These are phyloP conservation scores for Nemotelus pantherinus DNA, from an alignment of 2,888 invertebrate genomes.

Conservation along the genomic window DNA sequence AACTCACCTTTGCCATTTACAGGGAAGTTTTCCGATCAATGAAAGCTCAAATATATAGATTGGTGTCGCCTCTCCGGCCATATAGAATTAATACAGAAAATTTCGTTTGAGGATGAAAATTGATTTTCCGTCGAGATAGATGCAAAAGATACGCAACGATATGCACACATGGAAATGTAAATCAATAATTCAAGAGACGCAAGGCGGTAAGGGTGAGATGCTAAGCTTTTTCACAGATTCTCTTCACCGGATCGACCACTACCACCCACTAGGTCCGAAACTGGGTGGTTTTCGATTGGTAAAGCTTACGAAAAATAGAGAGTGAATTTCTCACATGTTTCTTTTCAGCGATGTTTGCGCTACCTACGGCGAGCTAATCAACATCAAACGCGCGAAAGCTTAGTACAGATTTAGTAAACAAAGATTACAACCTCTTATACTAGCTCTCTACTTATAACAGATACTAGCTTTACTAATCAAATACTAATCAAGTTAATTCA, in stretches of 20 bases:
- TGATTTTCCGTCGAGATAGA: conserved; percentile 35
- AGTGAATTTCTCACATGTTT: too few relatives aligned
- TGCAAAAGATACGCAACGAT: neutral
- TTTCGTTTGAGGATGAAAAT: conserved; percentile 12
- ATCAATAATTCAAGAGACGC: conserved; percentile 36
- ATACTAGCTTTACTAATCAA: too few relatives aligned
- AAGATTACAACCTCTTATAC: too few relatives aligned
- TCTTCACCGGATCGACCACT: neutral
- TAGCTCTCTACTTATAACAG: too few relatives aligned
- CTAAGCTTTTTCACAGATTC: conserved; percentile 5
- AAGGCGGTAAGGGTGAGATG: neutral
- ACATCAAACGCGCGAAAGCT: neutral
- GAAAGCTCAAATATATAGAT: too few relatives aligned
- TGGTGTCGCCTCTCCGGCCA: too few relatives aligned
- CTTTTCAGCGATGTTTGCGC: too few relatives aligned
- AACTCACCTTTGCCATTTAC: too few relatives aligned
- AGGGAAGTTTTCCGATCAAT: too few relatives aligned
- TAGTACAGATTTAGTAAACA: neutral
- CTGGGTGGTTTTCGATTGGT: neutral
- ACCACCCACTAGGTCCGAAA: neutral
- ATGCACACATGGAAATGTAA: neutral
- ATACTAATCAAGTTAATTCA: too few relatives aligned
- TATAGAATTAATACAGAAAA: too few relatives aligned
- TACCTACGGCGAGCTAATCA: too few relatives aligned
- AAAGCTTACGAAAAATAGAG: neutral